phyloP scores from a whole-genome alignment of 64 coral and sea anemone species.

The Platygyra sinensis region DNA sequence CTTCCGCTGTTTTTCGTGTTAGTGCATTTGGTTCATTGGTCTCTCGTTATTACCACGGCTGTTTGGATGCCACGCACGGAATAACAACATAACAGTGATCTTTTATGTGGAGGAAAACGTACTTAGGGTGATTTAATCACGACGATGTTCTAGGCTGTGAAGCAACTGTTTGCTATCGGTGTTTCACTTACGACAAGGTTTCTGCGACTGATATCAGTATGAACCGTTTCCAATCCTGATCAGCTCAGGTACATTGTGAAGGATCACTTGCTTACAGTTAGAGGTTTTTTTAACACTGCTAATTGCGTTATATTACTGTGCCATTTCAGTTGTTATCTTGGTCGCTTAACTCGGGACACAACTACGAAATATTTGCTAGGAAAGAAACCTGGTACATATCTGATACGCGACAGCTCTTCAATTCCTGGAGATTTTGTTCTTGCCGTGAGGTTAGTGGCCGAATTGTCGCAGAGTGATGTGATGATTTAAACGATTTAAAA shows the following conservation, averaged over 20 bases:
- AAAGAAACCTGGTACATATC: slow-evolving; percentile 80
- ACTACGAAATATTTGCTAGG: slow-evolving; percentile 69
- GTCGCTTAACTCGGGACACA: slow-evolving; percentile 50
- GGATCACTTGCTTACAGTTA: neutral
- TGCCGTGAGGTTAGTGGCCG: slow-evolving; percentile 87
- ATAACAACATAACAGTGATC: slow-evolving; percentile 29
- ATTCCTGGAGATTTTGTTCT: slow-evolving; percentile 93
- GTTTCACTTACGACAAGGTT: slow-evolving; percentile 8
- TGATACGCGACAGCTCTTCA: slow-evolving; percentile 90
- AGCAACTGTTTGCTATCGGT: neutral
- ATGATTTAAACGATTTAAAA: neutral
- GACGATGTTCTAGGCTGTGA: slow-evolving; percentile 6
- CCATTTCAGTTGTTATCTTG: slow-evolving; percentile 94
- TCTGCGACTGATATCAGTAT: neutral
- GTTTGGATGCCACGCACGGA: slow-evolving; percentile 26
- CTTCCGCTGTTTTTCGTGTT: slow-evolving; percentile 25
- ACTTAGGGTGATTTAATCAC: neutral
- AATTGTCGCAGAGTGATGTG: neutral
- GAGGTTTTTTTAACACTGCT: neutral
- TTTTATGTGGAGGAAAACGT: neutral
- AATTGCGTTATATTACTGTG: neutral
- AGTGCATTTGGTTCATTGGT: neutral
- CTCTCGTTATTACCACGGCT: neutral
- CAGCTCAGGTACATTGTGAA: slow-evolving; percentile 5
- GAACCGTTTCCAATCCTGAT: slow-evolving; percentile 1